Percentiles rank a stretch among this genome's conserved stretches.
Conservation (phyloP, 2,113 vertebrate genomes). For the Sarotherodon lohbergeri region DNA sequence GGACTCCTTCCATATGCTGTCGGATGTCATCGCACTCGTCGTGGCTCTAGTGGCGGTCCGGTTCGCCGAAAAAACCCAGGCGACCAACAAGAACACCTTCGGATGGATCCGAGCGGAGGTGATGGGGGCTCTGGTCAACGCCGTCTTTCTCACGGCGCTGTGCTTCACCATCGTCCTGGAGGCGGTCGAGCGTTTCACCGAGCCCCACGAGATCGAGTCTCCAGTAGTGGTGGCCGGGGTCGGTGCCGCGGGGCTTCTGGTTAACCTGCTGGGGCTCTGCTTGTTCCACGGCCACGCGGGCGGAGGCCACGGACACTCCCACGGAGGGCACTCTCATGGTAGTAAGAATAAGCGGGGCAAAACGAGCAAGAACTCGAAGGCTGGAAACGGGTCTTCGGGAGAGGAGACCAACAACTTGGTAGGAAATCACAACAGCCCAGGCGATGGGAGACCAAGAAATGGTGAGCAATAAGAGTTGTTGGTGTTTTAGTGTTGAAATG, state of each 20-base stretch:
- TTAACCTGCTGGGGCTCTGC: slow-evolving; percentile 93
- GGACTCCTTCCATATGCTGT: slow-evolving; percentile 98
- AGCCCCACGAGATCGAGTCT: slow-evolving; percentile 88
- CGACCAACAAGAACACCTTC: slow-evolving; percentile 96
- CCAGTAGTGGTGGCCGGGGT: slow-evolving; percentile 82
- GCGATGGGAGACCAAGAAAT: slow-evolving; percentile 61
- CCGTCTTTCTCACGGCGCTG: slow-evolving; percentile 94
- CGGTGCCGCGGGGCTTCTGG: slow-evolving; percentile 84
- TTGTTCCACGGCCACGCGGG: slow-evolving; percentile 89
- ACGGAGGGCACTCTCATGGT: slow-evolving; percentile 74
- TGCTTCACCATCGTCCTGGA: slow-evolving; percentile 97
- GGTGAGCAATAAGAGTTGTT: slow-evolving; percentile 27
- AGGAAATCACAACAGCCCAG: slow-evolving; percentile 79
- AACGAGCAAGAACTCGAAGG: slow-evolving; percentile 43
- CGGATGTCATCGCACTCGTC: slow-evolving; percentile 92
- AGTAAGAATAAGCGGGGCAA: slow-evolving; percentile 58
- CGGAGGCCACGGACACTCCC: slow-evolving; percentile 82
- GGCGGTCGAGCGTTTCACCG: slow-evolving; percentile 91
- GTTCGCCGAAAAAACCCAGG: slow-evolving; percentile 89
- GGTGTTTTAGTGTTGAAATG: background rate
- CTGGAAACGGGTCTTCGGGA: slow-evolving; percentile 59
- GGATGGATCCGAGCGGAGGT: slow-evolving; percentile 98
- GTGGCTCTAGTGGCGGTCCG: slow-evolving; percentile 93
- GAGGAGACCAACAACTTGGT: slow-evolving; percentile 95
- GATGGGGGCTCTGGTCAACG: slow-evolving; percentile 97